Conservation (phyloP, 2,888 invertebrate species). For the Tipula confusa region DNA sequence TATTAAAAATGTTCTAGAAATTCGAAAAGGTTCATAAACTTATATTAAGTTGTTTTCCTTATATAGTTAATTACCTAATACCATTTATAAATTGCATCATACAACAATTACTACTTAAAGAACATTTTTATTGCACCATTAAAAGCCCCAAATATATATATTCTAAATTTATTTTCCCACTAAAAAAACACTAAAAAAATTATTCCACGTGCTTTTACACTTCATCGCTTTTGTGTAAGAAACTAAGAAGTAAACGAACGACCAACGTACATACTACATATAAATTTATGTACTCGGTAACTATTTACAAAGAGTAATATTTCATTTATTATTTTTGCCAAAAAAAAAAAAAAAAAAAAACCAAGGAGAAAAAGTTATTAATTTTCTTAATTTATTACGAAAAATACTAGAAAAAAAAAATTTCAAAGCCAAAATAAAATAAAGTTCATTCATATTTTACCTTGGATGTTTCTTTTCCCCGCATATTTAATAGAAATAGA, state of each 20-base stretch:
- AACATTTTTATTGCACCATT: not conserved
- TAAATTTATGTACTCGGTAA: not conserved
- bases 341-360: not conserved
- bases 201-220: conserved; percentile 16
- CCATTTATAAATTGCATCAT: not conserved
- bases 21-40: not conserved
- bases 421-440: not conserved
- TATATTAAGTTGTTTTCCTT: not conserved
- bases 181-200: too few relatives aligned
- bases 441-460: conserved; percentile 25
- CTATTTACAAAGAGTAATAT: not conserved
- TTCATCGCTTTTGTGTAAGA: not conserved
- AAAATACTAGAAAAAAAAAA: not conserved
- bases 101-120: not conserved
- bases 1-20: not conserved
- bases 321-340: not conserved
- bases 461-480: not conserved
- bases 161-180: conserved; percentile 14
- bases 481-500: not conserved
- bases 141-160: not conserved
- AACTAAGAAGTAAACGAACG: not conserved
- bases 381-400: not conserved
- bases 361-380: conserved; percentile 15
- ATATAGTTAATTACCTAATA: not conserved
- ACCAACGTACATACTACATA: not conserved